These are phyloP conservation scores for Hyaena hyaena DNA, from an alignment of 2,113 vertebrate genomes.

Conservation along the genomic window DNA sequence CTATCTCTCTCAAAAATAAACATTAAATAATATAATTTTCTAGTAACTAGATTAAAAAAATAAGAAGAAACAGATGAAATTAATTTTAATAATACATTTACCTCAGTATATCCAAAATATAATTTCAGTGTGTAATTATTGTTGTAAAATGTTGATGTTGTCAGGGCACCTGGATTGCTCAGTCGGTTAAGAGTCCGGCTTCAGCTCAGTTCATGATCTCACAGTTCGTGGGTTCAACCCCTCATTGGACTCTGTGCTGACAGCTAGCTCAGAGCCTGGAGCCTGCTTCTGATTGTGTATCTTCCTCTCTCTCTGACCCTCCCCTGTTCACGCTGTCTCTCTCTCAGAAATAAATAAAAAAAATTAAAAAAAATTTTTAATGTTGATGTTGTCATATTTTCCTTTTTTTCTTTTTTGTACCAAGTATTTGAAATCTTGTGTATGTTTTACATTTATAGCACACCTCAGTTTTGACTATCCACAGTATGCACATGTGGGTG, in stretches of 20 bases:
- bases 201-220: no score
- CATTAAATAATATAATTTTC: neutral
- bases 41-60: neutral
- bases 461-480: neutral
- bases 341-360: no score
- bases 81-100: conserved; percentile 42
- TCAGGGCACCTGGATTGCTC: no score
- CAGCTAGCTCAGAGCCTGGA: no score
- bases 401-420: neutral
- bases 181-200: no score
- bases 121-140: neutral
- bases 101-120: neutral
- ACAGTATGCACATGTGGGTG: neutral
- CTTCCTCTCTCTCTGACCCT: no score
- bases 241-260: no score
- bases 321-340: no score
- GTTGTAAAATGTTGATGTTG: neutral
- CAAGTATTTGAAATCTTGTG: neutral
- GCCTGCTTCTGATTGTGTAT: no score
- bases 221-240: no score
- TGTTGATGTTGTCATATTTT: neutral
- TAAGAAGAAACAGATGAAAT: conserved; percentile 38
- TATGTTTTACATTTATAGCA: neutral
- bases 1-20: no score
- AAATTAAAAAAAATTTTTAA: neutral